These are phyloP conservation scores for Halocynthia roretzi DNA, from an alignment of 23 tunicate species.

Conservation along the genomic window DNA sequence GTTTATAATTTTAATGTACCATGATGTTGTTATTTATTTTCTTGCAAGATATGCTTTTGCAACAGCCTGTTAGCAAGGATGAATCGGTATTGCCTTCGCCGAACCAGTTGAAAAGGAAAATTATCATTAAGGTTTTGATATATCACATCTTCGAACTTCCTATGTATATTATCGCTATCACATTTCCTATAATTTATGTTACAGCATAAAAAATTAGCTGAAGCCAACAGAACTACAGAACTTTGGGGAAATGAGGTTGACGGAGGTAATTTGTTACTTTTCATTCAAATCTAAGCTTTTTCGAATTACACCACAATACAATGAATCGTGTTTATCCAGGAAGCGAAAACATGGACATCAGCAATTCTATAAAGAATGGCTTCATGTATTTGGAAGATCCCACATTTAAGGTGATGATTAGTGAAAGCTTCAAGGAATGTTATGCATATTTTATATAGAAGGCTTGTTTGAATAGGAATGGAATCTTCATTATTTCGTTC, in stretches of 20 bases:
- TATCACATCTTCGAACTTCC: background rate
- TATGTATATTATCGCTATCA: background rate
- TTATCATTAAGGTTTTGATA: constrained; percentile 59
- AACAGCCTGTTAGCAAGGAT: constrained; percentile 41
- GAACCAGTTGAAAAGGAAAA: constrained; percentile 58
- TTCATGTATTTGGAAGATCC: constrained; percentile 88
- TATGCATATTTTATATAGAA: background rate
- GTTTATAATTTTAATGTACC: background rate
- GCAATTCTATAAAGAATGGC: constrained; percentile 74
- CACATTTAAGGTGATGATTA: constrained; percentile 34
- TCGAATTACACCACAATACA: background rate
- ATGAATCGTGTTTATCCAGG: background rate
- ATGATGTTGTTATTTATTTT: background rate
- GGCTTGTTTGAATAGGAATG: constrained; percentile 47
- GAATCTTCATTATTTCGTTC: constrained; percentile 86
- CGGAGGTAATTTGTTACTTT: background rate
- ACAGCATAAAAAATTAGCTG: constrained; percentile 77
- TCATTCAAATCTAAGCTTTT: too few relatives aligned
- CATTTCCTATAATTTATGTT: constrained; percentile 1
- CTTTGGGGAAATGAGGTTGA: constrained; percentile 9
- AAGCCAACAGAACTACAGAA: constrained; percentile 55
- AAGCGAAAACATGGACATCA: constrained; percentile 39
- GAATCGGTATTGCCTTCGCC: constrained; percentile 62
- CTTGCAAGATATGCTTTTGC: constrained; percentile 36
- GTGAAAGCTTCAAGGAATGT: background rate